Evolutionary conservation across 2,888 invertebrate genomes (phyloP).

Genomic region (Coleophora flavipennella): DNA sequence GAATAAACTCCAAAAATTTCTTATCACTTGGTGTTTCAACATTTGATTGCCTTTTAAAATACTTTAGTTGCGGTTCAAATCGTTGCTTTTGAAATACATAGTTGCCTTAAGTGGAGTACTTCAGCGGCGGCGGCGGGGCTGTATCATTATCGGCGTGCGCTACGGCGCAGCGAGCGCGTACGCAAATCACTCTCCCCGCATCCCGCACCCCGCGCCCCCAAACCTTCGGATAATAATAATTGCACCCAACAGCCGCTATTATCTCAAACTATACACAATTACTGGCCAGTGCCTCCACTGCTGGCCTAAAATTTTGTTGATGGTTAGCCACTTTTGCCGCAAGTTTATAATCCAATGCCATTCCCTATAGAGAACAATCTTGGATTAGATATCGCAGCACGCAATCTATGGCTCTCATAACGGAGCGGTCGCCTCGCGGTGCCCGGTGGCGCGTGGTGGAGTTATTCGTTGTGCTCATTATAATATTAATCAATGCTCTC

Average conservation of each 20-base stretch:
- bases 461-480: conserved; percentile 52
- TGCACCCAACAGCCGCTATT: conserved; percentile 50
- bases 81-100: too few species aligned
- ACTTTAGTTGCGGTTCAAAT: too few species aligned
- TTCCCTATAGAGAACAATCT: too few species aligned
- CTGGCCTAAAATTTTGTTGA: not conserved
- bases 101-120: too few species aligned
- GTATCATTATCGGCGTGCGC: conserved; percentile 26
- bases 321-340: not conserved
- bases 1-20: too few species aligned
- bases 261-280: conserved; percentile 59
- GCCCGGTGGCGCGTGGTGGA: too few species aligned
- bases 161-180: conserved; percentile 27
- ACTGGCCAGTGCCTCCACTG: conserved; percentile 29
- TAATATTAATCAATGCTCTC: conserved; percentile 63
- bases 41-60: too few species aligned
- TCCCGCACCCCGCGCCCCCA: conserved; percentile 9
- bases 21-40: too few species aligned
- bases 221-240: conserved; percentile 57
- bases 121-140: conserved; percentile 12
- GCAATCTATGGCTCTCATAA: not conserved
- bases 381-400: not conserved
- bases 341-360: too few species aligned
- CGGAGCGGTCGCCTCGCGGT: conserved; percentile 12
- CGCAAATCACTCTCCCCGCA: conserved; percentile 45